Evolutionary conservation across 2,113 vertebrate genomes (phyloP).

Genomic region (Tetrao urogallus): DNA sequence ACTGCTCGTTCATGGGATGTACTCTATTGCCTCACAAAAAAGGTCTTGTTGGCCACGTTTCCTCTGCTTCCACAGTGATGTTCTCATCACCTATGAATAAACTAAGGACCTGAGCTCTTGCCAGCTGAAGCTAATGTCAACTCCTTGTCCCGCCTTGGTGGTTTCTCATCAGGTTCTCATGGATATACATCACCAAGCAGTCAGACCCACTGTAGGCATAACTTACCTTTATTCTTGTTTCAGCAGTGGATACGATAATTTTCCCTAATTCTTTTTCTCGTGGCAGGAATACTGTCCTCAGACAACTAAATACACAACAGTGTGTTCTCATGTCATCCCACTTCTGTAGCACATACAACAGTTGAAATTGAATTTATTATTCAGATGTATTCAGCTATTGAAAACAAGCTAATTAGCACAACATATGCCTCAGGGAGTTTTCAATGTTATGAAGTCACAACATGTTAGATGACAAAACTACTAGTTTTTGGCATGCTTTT

Average conservation of each 20-base stretch:
- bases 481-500: neutral
- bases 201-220: neutral
- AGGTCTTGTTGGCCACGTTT: neutral
- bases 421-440: neutral
- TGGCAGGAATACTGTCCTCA: neutral
- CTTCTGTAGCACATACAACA: neutral
- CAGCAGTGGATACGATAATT: fast-evolving
- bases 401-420: slow-evolving; percentile 26
- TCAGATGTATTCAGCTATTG: neutral
- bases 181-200: neutral
- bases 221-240: neutral
- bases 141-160: fast-evolving
- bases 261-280: neutral
- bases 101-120: neutral
- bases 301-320: neutral
- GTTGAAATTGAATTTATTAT: slow-evolving; percentile 15
- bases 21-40: neutral
- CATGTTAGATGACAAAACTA: neutral
- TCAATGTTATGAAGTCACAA: neutral
- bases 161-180: neutral
- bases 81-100: neutral
- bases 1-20: neutral
- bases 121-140: neutral
- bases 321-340: neutral
- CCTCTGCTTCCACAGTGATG: neutral